Base-by-base conservation (phyloP, 2,797 vertebrate species). In the Alectoris magna region DNA sequence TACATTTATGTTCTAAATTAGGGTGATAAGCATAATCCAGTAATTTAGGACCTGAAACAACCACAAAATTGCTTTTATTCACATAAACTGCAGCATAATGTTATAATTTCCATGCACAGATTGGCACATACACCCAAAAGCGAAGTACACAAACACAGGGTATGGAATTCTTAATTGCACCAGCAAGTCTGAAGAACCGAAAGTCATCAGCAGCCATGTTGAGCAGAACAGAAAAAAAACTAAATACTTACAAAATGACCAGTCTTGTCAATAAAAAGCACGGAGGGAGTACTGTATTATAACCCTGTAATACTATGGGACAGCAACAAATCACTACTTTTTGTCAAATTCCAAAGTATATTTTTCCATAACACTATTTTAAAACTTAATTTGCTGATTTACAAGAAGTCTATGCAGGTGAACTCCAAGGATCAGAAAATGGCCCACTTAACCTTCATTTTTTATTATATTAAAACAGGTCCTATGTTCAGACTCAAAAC, bases 1-100 rank as follows among this genome's bases (percentile, higher is more conserved):
- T 99, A 98, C 99, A 99, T 96, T 99, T 99, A 97, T 99, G 99
- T 51, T 99, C 99, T 92, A 97, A 87, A 94, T 97, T 98, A n/a
- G 97, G 96, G 90, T 98, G 97, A 93, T 98, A 98, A 59, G 97
- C 96, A 11, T 98, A 99, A 97, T 99, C 98, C 96, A 99, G 80
- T 93, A 99, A 97, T 79, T 99, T 98, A 46, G 98, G 98, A 75
- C 99, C 99, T 99, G 87, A 90, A 97, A 97, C 72, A 95, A 93
- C 60, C 15, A 59, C 72, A 84, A 49, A 80, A 91, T 38, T 76
- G 64, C n/a, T 90, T 43, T 31, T 22, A 80, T 39, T 83, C 77
- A 72, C n/a, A 88, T 36, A 74, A 77, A 66, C 4, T 49, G 41
- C 39, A 71, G 48, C 66, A 69, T 68, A 78, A 53, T 17, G 84